phyloP scores from a whole-genome alignment of 2,888 invertebrate genomes.

The Escarpia spicata region DNA sequence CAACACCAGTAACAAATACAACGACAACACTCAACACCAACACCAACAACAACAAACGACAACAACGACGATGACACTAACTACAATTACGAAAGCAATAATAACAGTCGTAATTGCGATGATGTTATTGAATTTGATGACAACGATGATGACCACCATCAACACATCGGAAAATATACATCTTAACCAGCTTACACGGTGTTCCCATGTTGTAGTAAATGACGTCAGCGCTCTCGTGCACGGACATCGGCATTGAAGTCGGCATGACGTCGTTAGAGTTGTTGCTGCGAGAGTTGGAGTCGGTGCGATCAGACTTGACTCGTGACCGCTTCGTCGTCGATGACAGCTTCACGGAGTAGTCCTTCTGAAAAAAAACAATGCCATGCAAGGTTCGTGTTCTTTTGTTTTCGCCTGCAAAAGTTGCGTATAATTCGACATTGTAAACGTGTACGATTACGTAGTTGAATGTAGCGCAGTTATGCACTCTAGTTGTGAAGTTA shows the following conservation, averaged over 20 bases:
- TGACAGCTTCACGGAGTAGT: background rate
- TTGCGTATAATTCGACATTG: too few relatives aligned
- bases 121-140: background rate
- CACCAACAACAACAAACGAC: background rate
- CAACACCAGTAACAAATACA: too few relatives aligned
- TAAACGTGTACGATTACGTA: too few relatives aligned
- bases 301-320: background rate
- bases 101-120: background rate
- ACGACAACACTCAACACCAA: too few relatives aligned
- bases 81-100: background rate
- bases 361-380: background rate
- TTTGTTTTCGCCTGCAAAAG: background rate
- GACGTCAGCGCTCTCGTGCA: background rate
- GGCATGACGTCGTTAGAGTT: background rate
- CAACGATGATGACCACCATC: background rate
- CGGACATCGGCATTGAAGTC: background rate
- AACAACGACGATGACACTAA: background rate
- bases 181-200: background rate
- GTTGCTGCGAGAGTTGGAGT: conserved; percentile 7
- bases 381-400: background rate
- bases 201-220: background rate
- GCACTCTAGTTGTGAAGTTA: too few relatives aligned
- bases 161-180: background rate
- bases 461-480: too few relatives aligned
- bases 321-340: background rate